phyloP scores from a whole-genome alignment of 2,888 invertebrate species.

The Notocelia uddmanniana region DNA sequence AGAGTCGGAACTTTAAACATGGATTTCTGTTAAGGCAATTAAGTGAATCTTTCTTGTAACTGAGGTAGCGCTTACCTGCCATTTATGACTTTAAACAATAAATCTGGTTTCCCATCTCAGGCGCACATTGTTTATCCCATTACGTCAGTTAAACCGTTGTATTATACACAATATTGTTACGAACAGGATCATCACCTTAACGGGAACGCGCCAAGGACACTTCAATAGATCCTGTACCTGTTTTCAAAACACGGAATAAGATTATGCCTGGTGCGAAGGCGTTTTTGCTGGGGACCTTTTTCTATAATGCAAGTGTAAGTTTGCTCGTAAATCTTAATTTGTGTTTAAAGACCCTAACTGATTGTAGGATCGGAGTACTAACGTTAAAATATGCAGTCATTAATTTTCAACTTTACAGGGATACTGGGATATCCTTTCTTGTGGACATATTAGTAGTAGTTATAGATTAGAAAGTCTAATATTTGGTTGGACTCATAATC shows the following conservation, averaged over 20 bases:
- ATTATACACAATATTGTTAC: constrained; percentile 61
- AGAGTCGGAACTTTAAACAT: constrained; percentile 60
- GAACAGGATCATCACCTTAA: constrained; percentile 79
- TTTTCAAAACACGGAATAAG: constrained; percentile 49
- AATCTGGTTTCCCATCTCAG: constrained; percentile 59
- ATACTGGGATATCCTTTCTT: too few species aligned
- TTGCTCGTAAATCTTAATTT: constrained; percentile 32
- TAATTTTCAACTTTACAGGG: too few species aligned
- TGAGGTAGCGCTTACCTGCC: constrained; percentile 81
- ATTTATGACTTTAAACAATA: constrained; percentile 73
- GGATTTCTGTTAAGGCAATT: constrained; percentile 71
- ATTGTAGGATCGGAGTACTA: not conserved
- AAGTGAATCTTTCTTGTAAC: constrained; percentile 70
- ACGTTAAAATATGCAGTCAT: not conserved
- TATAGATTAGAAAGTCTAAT: too few species aligned
- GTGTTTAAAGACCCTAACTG: not conserved
- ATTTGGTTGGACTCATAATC: too few species aligned
- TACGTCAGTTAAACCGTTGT: constrained; percentile 75
- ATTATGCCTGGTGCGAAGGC: constrained; percentile 33
- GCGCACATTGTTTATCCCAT: constrained; percentile 74
- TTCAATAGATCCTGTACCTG: constrained; percentile 71
- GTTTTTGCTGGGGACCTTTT: constrained; percentile 25
- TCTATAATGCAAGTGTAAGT: constrained; percentile 22
- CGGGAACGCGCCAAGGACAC: constrained; percentile 64
- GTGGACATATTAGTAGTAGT: too few species aligned